Conservation (phyloP, 1,140 invertebrate species). For the Probaryconus sp. region DNA sequence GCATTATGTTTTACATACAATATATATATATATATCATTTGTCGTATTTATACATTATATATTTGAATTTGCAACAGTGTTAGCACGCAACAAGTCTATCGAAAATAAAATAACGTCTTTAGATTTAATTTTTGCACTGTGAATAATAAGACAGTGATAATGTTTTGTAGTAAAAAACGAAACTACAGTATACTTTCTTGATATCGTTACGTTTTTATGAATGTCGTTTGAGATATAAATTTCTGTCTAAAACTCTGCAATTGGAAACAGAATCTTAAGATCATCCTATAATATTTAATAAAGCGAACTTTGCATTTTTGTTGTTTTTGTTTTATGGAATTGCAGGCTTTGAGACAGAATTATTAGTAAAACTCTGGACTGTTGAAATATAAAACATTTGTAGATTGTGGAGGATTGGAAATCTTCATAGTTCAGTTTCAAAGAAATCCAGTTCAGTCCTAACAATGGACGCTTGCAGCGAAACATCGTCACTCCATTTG, state of each 20-base stretch:
- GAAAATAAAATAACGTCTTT: conserved; percentile 27
- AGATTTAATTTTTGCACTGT: conserved; percentile 10
- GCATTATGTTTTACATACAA: conserved; percentile 33
- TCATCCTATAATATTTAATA: background rate
- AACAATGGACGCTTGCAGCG: conserved; percentile 28
- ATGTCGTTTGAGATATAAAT: conserved; percentile 40
- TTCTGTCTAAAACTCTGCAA: background rate
- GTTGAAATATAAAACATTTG: conserved; percentile 50
- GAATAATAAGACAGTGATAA: conserved; percentile 18
- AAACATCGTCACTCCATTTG: conserved; percentile 46
- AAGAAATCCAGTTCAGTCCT: conserved; percentile 52
- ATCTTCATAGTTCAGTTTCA: conserved; percentile 25
- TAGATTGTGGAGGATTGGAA: conserved; percentile 26
- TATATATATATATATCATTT: conserved; percentile 26
- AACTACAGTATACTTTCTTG: conserved; percentile 53
- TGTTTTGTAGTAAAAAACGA: conserved; percentile 48
- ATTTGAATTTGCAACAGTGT: conserved; percentile 32
- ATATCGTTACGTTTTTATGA: conserved; percentile 44
- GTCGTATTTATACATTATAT: conserved; percentile 17
- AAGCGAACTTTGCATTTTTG: background rate
- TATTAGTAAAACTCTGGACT: conserved; percentile 14
- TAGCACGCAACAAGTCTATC: conserved; percentile 26
- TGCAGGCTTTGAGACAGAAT: conserved; percentile 14
- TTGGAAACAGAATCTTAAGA: background rate
- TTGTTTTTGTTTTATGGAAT: no score